A percentile compares a stretch with the other conserved stretches of the same genome.
These are phyloP conservation scores for Corythaeola cristata DNA, from an alignment of 2,113 vertebrate genomes.

Conservation along the genomic window DNA sequence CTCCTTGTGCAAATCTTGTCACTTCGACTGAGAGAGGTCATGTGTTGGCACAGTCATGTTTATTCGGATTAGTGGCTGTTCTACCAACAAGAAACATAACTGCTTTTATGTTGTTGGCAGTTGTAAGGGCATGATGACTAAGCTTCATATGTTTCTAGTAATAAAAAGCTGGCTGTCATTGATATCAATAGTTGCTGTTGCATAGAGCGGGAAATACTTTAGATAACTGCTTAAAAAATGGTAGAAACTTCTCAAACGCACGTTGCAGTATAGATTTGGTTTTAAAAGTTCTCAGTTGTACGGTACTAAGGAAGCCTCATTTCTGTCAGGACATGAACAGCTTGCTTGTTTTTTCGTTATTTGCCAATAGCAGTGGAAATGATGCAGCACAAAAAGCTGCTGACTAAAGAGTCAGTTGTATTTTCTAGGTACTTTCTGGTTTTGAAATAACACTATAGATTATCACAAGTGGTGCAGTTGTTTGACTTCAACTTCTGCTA, in stretches of 20 bases:
- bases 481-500: neutral
- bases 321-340: neutral
- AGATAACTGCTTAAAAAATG: neutral
- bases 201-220: neutral
- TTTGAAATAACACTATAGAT: neutral
- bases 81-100: neutral
- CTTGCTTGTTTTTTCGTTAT: neutral
- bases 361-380: constrained; percentile 39
- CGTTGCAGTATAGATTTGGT: rapidly evolving
- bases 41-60: neutral
- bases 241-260: neutral
- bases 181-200: neutral
- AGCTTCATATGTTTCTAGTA: constrained; percentile 28
- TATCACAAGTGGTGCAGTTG: neutral
- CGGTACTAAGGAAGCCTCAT: neutral
- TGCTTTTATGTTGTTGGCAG: neutral
- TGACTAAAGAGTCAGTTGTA: constrained; percentile 21
- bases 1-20: neutral
- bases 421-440: constrained; percentile 48
- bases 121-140: neutral
- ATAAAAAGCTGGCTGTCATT: neutral
- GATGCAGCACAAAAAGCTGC: constrained; percentile 51
- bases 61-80: neutral
- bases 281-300: neutral
- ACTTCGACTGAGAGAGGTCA: neutral